Base-by-base conservation (phyloP, 1,140 invertebrate genomes). In the Sminthurinus signatus region DNA sequence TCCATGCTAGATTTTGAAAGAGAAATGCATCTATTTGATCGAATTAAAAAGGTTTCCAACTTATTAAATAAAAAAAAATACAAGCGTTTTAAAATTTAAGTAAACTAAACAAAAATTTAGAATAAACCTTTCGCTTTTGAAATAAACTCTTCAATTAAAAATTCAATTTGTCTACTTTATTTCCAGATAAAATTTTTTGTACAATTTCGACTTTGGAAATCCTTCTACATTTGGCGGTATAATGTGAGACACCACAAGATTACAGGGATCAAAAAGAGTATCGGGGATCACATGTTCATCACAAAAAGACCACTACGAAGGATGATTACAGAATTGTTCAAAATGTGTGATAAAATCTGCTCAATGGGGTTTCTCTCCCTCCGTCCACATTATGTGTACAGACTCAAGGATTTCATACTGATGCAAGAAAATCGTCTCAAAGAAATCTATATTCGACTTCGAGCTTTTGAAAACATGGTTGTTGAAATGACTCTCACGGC, bases 181-280 rank as follows among this genome's bases (percentile, higher is more conserved):
- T 54, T 58, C 29, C 73, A 87, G 82, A 87, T 91, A 44, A 84
- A 82, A 63, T 83, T 84, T 25, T 91, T 92, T 75, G 76, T 78
- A 21, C 75, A 83, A 25, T 91, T 86, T 74, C 81, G 86, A 14
- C 81, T 84, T 54, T 91, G 89, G 88, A 91, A 91, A 76, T 83
- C 86, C 0, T 90, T 91, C 75, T 87, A 85, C 71, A 81, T 86
- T 0, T 92, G 89, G 89, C 78, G 82, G 42, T 88, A 88, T 73
- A 85, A 83, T n/a, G 82, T 91, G 19, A 77, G 82, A 27, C 84
- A 81, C 66, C 81, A 81, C 39, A 91, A 89, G 75, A 82, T 85
- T 50, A 78, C 74, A 43, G 74, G 76, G 10, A 82, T 83, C 0
- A 81, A 81, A 17, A 81, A 79, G 44, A 76, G 77, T 62, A 73